Conservation (phyloP, 2,113 vertebrate genomes). For the Glaucidium brasilianum region DNA sequence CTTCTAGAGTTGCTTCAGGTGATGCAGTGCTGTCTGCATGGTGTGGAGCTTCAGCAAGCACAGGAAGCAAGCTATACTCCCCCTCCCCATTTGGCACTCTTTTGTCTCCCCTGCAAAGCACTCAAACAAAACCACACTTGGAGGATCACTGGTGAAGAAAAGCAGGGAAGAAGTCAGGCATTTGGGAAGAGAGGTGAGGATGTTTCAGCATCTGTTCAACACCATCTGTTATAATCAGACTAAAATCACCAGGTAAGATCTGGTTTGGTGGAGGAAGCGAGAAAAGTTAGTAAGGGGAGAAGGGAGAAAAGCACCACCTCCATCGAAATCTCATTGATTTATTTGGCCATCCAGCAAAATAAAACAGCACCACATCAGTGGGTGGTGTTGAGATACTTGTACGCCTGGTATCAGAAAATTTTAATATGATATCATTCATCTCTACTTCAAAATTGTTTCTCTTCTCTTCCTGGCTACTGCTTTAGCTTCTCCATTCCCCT, state of each 20-base stretch:
- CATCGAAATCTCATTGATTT: background rate
- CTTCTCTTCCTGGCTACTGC: background rate
- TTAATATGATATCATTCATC: background rate
- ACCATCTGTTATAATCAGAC: background rate
- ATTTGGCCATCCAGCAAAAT: background rate
- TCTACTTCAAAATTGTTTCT: background rate
- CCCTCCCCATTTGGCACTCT: background rate
- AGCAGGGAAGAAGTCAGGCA: background rate
- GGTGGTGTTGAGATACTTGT: no score
- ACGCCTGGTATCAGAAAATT: background rate
- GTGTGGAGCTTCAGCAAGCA: background rate
- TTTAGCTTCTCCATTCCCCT: background rate
- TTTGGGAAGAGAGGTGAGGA: background rate
- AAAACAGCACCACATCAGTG: background rate
- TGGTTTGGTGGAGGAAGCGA: background rate
- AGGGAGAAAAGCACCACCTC: background rate
- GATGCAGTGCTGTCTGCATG: rapidly evolving
- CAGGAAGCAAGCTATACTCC: background rate
- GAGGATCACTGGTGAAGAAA: background rate
- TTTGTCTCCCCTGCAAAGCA: background rate
- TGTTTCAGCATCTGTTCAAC: background rate
- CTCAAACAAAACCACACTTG: background rate
- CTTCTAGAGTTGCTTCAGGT: background rate
- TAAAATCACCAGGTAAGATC: background rate
- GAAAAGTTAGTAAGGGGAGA: background rate